Evolutionary conservation across 2,888 invertebrate species (phyloP), one percentile per base, ranked within the genome.

Genomic region (Apoda limacodes): DNA sequence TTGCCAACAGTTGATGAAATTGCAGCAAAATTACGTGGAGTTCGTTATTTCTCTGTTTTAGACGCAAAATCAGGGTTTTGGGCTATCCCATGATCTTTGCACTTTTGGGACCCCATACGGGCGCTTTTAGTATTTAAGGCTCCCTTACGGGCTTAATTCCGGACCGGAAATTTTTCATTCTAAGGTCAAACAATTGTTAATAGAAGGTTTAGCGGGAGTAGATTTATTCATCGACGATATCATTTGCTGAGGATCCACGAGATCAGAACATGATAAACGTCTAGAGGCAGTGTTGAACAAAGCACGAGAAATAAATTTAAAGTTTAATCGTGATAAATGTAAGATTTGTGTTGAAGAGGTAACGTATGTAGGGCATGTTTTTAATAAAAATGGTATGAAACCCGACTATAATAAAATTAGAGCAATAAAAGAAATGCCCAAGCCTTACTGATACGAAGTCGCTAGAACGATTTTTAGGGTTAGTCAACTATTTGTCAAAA

Each of bases 41-140:
- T 28, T 4, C 11, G 9, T 14, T 42, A 32, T 28, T 40, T 37
- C 30, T 32, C 28, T 5, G 37, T 35, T 21, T 21, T 47, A 12
- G 46, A 47, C 22, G 46, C 42, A 3, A 32, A 28, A 5, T 40
- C 36, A 9, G 42, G 43, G 2, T 50, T 45, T 22, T 48, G 47
- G 47, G 28, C 28, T 20, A 13, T 43, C 1, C 12, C 38, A 6
- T 9, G 39, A 43, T 17, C 25, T 48, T 5, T 47, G 46, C 23
- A 50, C 48, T 2, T 50, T 46, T 23, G 27, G 15, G n/a, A 41
- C 42, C 2, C 42, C 40, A 0, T 40, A 37, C 19, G 42, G 39
- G 1, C 13, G 41, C 5, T 46, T 37, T 32, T 34, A 34, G 11
- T 33, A 22, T 25, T 5, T 29, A 11, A 24, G 32, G 36, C n/a